Base-by-base conservation (phyloP, 2,888 invertebrate species). In the Andrena praecox region DNA sequence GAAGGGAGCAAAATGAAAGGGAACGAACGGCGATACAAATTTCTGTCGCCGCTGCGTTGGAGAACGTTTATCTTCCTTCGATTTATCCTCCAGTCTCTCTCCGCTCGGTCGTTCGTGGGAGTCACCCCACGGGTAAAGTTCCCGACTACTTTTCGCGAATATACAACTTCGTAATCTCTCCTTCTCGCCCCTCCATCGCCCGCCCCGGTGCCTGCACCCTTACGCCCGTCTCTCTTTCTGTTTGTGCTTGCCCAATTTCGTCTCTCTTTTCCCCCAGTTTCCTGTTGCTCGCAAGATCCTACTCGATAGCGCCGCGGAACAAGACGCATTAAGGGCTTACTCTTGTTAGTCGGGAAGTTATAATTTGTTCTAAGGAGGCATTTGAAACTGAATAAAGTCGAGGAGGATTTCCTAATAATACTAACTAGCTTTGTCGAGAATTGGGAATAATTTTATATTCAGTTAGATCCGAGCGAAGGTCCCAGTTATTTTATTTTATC, bases 131-230 rank as follows among this genome's bases (percentile, higher is more conserved):
- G 60, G 42, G 12, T 69, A n/a, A 66, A 84, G 71, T 84, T 86
- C 31, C 33, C 68, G 12, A 71, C 84, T 80, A 81, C 85, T 85
- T 86, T 63, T 68, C 74, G 68, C 86, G 63, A 80, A 78, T 82
- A 77, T 59, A 84, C 67, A 82, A 80, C 77, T 84, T 78, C 42
- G 76, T 75, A 67, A 81, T 84, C 68, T 69, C 77, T 70, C 68
- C 71, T 60, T 75, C 56, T 20, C n/a, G 16, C 50, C 60, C 69
- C 35, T 6, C 12, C 24, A 7, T 20, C 16, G 0, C 7, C 6
- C 0, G 6, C 6, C 6, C 20, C 24, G 4, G 7, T 12, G 20
- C 20, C 8, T 54, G 16, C 70, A 29, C 64, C 66, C 10, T 60
- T 52, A 24, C n/a, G n/a, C 64, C 33, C 48, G 7, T 10, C 59